Percentiles rank a stretch among this genome's conserved stretches.
These are phyloP conservation scores for Euproctis similis DNA, from an alignment of 2,888 invertebrate species.

Conservation along the genomic window DNA sequence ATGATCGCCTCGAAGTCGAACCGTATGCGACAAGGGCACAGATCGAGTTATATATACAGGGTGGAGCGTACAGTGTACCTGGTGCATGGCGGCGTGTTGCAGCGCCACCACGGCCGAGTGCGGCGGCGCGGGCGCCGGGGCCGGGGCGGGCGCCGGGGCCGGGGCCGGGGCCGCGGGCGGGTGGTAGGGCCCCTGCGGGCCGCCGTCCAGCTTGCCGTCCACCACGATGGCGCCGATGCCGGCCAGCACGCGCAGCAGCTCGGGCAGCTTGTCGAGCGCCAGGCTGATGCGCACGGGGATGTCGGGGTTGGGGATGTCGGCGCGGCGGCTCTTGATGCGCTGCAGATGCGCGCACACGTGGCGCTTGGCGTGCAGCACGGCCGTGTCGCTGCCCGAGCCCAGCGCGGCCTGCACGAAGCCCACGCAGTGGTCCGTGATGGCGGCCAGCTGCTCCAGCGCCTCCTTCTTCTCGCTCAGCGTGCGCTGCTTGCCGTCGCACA, in stretches of 20 bases:
- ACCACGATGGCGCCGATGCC: conserved; percentile 88
- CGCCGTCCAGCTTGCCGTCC: conserved; percentile 84
- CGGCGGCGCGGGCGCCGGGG: conserved; percentile 19
- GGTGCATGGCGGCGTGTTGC: conserved; percentile 65
- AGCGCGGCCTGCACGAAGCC: conserved; percentile 87
- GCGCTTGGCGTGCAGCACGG: conserved; percentile 88
- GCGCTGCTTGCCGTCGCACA: conserved; percentile 80
- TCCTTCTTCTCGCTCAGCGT: conserved; percentile 89
- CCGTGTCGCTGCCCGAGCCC: conserved; percentile 86
- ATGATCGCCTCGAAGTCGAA: no score
- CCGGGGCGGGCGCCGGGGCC: conserved; percentile 9
- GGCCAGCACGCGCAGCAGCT: conserved; percentile 83
- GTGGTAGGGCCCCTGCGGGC: conserved; percentile 44
- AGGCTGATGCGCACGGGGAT: conserved; percentile 89
- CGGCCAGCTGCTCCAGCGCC: conserved; percentile 86
- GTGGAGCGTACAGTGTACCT: conserved; percentile 30
- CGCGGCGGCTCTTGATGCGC: conserved; percentile 87
- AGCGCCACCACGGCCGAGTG: conserved; percentile 33
- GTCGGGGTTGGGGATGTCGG: conserved; percentile 92
- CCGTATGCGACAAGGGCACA: no score
- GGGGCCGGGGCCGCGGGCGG: conserved; percentile 26
- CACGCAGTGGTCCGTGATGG: conserved; percentile 92
- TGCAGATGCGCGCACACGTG: conserved; percentile 80
- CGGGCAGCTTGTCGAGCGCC: conserved; percentile 86
- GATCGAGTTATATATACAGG: no score